Conservation (phyloP, 2,113 vertebrate species). For the Phrynosoma platyrhinos region DNA sequence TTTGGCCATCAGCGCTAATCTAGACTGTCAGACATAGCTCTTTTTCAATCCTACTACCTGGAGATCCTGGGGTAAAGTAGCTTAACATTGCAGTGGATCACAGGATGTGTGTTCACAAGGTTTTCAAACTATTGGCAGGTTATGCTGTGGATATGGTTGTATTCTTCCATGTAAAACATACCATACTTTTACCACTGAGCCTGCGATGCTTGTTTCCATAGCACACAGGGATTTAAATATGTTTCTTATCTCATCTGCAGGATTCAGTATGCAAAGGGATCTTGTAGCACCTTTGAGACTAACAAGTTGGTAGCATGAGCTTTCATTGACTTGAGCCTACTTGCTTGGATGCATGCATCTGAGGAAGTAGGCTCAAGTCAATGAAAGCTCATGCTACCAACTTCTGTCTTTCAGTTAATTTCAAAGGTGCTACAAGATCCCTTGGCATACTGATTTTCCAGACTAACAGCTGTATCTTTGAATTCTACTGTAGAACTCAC, state of each 20-base stretch:
- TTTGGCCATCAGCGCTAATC: neutral
- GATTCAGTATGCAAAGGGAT: too few relatives aligned
- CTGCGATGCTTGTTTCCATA: neutral
- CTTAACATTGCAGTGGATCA: neutral
- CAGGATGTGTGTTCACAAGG: neutral
- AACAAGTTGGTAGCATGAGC: too few relatives aligned
- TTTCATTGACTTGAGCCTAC: too few relatives aligned
- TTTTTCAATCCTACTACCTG: neutral
- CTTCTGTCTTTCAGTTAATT: too few relatives aligned
- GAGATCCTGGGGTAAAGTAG: neutral
- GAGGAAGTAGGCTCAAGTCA: too few relatives aligned
- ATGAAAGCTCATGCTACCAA: too few relatives aligned
- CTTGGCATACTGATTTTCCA: too few relatives aligned
- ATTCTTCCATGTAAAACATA: neutral
- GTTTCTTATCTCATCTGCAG: too few relatives aligned
- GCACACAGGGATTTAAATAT: neutral
- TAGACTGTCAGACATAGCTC: neutral
- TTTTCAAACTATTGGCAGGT: neutral
- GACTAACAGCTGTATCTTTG: too few relatives aligned
- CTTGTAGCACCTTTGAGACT: too few relatives aligned
- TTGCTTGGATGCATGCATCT: too few relatives aligned
- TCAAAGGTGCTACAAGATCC: too few relatives aligned
- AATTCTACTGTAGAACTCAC: neutral
- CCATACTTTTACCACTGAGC: neutral
- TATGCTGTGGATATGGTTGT: neutral